Evolutionary conservation across 1,140 invertebrate genomes (phyloP), one percentile per base, ranked within the genome.

Genomic region (Plutomurus gul): DNA sequence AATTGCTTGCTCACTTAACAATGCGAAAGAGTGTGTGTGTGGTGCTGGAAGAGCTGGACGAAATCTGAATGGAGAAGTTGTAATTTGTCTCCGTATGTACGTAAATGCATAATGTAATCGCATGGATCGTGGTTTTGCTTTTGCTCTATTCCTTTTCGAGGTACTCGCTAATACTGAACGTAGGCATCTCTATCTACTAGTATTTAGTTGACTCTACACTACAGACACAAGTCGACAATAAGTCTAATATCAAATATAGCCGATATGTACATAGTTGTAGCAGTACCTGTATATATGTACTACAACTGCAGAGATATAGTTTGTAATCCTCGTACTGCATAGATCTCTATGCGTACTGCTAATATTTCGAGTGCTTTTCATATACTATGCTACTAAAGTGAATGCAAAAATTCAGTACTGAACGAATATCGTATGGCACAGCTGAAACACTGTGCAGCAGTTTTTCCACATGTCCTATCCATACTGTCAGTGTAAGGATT

Each of bases 71-170:
- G 70, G 39, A 43, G 39, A 72, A 18, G 36, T 40, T 72, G 70
- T 39, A 72, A 72, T 72, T 72, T 72, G 36, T 72, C 70, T 72
- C 70, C 70, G 70, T 72, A 72, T 72, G 70, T 72, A 72, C 36
- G 70, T 72, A 72, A 72, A 72, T 72, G 36, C 70, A 72, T 72
- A 72, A 72, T 72, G 70, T 22, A 39, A 43, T 40, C 70, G 36
- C 36, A 43, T 40, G 16, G 36, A 65, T n/a, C 27, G 56, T 65
- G 27, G 56, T 65, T 51, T 51, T 22, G n/a, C n/a, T n/a, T n/a
- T n/a, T n/a, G n/a, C n/a, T n/a, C n/a, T n/a, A n/a, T n/a, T n/a
- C n/a, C n/a, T n/a, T n/a, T n/a, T n/a, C n/a, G n/a, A n/a, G n/a
- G n/a, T n/a, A n/a, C n/a, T n/a, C n/a, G n/a, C n/a, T n/a, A n/a